These are phyloP conservation scores for Andrena camellia DNA, from an alignment of 2,888 invertebrate species.

Conservation along the genomic window DNA sequence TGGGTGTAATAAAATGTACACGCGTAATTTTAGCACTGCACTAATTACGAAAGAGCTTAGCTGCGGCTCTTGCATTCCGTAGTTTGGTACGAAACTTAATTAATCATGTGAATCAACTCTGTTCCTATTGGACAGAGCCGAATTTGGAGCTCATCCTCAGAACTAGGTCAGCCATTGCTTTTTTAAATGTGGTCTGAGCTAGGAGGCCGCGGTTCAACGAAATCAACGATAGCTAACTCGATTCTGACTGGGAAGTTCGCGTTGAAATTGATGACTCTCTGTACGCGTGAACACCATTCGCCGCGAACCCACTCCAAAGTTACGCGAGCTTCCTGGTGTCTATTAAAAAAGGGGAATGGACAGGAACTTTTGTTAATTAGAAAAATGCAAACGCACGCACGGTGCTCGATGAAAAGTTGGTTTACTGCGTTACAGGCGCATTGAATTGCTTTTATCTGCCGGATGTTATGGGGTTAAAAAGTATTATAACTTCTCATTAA, in stretches of 20 bases:
- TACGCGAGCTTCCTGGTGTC: not conserved
- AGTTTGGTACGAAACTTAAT: not conserved
- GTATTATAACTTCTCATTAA: not conserved
- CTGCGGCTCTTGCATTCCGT: not conserved
- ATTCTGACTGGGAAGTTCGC: conserved; percentile 17
- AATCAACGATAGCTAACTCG: conserved; percentile 40
- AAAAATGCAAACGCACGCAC: not conserved
- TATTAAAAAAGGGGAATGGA: not conserved
- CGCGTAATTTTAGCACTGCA: no score
- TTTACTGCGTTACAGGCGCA: not conserved
- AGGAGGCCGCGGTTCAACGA: conserved; percentile 19
- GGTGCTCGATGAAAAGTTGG: not conserved
- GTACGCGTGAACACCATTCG: no score
- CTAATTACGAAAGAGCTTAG: not conserved
- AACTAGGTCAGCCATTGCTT: conserved; percentile 48
- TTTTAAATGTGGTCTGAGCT: conserved; percentile 24
- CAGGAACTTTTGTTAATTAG: not conserved
- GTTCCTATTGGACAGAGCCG: conserved; percentile 15
- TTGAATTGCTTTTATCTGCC: no score
- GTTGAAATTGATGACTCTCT: conserved; percentile 12
- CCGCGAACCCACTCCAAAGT: no score
- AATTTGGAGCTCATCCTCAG: conserved; percentile 30
- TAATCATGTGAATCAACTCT: not conserved
- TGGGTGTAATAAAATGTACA: not conserved
- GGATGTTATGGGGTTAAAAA: not conserved